phyloP scores from a whole-genome alignment of 2,888 invertebrate genomes.

The Lasioglossum villosulum region DNA sequence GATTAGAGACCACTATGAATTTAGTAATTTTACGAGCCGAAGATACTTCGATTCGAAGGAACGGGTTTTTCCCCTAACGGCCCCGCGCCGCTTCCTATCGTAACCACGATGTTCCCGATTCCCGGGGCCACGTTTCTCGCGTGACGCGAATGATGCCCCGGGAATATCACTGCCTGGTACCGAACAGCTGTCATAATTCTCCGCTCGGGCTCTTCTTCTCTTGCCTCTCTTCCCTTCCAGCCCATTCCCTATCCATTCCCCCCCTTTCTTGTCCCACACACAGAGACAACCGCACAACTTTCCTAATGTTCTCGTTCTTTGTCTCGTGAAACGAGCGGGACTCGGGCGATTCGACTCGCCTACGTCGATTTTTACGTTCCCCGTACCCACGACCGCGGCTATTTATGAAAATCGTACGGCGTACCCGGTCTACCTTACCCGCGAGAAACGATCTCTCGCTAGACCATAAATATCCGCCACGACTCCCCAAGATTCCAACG shows the following conservation, averaged over 20 bases:
- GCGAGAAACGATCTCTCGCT: conserved; percentile 20
- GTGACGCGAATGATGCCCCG: conserved; percentile 81
- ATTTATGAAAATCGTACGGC: conserved; percentile 41
- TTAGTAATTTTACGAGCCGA: neutral
- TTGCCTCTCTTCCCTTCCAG: conserved; percentile 49
- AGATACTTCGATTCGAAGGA: neutral
- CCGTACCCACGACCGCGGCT: conserved; percentile 11
- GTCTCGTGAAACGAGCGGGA: conserved; percentile 46
- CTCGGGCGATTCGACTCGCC: conserved; percentile 31
- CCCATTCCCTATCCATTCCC: conserved; percentile 12
- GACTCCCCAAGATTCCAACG: neutral
- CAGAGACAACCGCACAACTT: conserved; percentile 6
- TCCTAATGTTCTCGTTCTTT: conserved; percentile 45
- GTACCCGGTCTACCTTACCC: neutral
- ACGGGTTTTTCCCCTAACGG: neutral
- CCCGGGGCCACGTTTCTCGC: conserved; percentile 69
- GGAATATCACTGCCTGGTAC: conserved; percentile 87
- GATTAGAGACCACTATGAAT: conserved; percentile 77
- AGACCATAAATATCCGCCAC: neutral
- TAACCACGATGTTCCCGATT: conserved; percentile 64
- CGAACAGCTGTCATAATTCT: conserved; percentile 84
- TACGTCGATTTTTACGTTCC: conserved; percentile 35
- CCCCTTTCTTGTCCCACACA: conserved; percentile 6
- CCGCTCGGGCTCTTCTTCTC: conserved; percentile 66
- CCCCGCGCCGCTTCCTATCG: conserved; percentile 21